A percentile compares a stretch with the other conserved stretches of the same genome.
phyloP scores from a whole-genome alignment of 2,888 invertebrate genomes.

The Electrophaes corylata region DNA sequence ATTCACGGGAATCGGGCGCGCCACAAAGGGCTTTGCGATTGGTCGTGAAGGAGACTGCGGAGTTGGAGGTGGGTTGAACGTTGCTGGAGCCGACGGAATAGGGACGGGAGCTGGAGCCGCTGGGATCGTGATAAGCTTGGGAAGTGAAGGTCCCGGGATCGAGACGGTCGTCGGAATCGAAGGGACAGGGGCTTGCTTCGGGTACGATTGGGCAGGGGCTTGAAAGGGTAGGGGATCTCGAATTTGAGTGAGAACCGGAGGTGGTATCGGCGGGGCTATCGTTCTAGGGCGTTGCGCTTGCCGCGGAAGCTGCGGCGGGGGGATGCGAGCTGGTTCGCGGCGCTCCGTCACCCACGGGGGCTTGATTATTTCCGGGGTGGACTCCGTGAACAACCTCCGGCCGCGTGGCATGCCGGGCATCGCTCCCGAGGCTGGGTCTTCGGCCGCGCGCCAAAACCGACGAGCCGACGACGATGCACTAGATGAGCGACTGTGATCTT shows the following conservation, averaged over 20 bases:
- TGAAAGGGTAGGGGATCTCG: constrained; percentile 24
- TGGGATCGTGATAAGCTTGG: constrained; percentile 15
- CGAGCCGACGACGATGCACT: constrained; percentile 80
- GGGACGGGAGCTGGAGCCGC: constrained; percentile 10
- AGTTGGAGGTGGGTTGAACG: constrained; percentile 43
- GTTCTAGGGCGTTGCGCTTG: constrained; percentile 35
- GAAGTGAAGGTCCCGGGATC: constrained; percentile 25
- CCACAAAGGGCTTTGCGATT: constrained; percentile 73
- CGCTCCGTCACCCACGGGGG: constrained; percentile 75
- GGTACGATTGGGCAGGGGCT: constrained; percentile 20
- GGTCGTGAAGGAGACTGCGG: constrained; percentile 64
- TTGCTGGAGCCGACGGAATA: constrained; percentile 28
- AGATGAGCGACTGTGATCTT: constrained; percentile 68
- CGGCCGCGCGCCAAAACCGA: constrained; percentile 86
- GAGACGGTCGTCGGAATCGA: constrained; percentile 17
- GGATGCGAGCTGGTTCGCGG: constrained; percentile 51
- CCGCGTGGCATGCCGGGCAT: constrained; percentile 38
- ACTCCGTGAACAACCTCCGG: constrained; percentile 58
- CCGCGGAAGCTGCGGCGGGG: constrained; percentile 39
- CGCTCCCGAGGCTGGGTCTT: constrained; percentile 71
- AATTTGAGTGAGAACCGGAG: constrained; percentile 22
- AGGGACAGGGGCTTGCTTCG: constrained; percentile 17
- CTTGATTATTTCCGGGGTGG: constrained; percentile 64
- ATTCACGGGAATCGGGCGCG: constrained; percentile 86
- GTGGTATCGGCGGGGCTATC: constrained; percentile 15